Evolutionary conservation across 2,113 vertebrate genomes (phyloP).

Genomic region (Lethenteron reissneri): DNA sequence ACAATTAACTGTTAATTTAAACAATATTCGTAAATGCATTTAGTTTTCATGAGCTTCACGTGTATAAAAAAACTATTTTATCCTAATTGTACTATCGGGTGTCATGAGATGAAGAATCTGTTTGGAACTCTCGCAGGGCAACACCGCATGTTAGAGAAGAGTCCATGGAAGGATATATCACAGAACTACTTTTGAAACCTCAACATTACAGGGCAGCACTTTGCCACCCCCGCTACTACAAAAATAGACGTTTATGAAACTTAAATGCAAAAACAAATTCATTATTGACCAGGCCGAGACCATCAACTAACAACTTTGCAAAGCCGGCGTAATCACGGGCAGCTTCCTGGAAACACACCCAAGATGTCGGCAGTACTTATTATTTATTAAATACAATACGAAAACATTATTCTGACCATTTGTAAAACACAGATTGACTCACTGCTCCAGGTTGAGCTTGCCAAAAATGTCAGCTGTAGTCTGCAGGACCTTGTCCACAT

Average conservation of each 20-base stretch:
- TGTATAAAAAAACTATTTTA: too few species aligned
- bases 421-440: constrained; percentile 18
- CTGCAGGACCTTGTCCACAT: constrained; percentile 88
- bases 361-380: background rate
- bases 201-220: too few species aligned
- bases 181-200: background rate
- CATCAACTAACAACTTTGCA: too few species aligned
- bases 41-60: too few species aligned
- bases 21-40: too few species aligned
- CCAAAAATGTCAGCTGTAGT: constrained; percentile 96
- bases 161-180: background rate
- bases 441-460: constrained; percentile 96
- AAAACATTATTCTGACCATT: background rate
- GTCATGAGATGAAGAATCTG: background rate
- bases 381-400: background rate
- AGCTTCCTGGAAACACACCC: background rate
- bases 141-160: background rate
- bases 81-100: background rate
- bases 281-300: background rate
- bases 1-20: too few species aligned
- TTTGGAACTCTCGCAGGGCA: background rate
- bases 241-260: background rate
- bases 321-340: background rate
- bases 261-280: background rate
- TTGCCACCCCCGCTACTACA: background rate